Conservation (phyloP, 2,888 invertebrate genomes). For the Aphrophora alni region DNA sequence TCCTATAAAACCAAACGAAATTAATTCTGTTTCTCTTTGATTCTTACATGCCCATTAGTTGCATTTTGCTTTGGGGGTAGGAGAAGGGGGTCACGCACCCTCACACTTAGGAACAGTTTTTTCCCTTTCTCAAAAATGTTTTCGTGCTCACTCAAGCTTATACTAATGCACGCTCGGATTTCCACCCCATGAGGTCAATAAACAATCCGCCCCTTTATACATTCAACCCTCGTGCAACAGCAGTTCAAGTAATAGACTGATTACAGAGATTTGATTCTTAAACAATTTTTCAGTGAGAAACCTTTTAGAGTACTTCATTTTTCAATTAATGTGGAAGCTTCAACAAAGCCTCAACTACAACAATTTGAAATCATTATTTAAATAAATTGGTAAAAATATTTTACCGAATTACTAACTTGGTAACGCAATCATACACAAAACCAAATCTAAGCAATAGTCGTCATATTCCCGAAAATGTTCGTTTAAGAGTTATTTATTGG, state of each 20-base stretch:
- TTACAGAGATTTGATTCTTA: background rate
- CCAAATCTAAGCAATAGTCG: too few species aligned
- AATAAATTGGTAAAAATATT: too few species aligned
- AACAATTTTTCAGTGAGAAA: background rate
- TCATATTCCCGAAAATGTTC: too few species aligned
- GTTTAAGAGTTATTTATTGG: too few species aligned
- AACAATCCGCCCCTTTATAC: constrained; percentile 9
- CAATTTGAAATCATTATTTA: too few species aligned
- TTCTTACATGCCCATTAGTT: background rate
- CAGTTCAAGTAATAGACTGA: constrained; percentile 9
- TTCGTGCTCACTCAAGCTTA: constrained; percentile 2
- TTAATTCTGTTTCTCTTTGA: background rate
- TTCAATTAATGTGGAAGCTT: too few species aligned
- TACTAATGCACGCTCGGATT: constrained; percentile 9
- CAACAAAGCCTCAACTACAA: too few species aligned
- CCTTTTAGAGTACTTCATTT: background rate
- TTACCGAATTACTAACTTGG: too few species aligned
- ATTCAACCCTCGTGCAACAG: constrained; percentile 9
- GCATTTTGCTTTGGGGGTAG: background rate
- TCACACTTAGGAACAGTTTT: constrained; percentile 9
- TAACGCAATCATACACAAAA: too few species aligned
- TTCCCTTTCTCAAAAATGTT: constrained; percentile 6
- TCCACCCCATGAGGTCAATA: constrained; percentile 9
- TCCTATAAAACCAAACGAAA: background rate
- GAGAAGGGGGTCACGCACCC: background rate